phyloP scores from a whole-genome alignment of 2,888 invertebrate species.

The Acrobasis consociella region DNA sequence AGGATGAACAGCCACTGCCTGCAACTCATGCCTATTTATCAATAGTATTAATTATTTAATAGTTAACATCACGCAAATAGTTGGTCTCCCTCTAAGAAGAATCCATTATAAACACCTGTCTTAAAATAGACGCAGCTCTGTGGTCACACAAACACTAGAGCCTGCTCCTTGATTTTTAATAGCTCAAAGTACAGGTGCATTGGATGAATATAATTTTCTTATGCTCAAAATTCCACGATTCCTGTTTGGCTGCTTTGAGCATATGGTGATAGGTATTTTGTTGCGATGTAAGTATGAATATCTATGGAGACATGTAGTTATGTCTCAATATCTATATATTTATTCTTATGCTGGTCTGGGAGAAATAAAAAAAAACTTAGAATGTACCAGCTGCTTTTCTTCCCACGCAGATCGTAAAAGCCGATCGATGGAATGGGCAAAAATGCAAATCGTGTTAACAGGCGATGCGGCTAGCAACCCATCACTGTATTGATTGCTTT shows the following conservation, averaged over 20 bases:
- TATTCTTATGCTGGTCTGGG: too few species aligned
- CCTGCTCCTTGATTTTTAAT: constrained; percentile 43
- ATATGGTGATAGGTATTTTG: not conserved
- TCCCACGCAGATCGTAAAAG: too few species aligned
- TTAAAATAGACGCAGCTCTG: constrained; percentile 52
- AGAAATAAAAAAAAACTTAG: too few species aligned
- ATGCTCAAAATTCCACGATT: constrained; percentile 17
- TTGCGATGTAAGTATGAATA: not conserved
- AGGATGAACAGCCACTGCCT: too few species aligned
- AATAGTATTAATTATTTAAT: too few species aligned
- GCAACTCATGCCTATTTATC: too few species aligned
- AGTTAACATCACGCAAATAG: constrained; percentile 9
- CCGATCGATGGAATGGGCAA: too few species aligned
- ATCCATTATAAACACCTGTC: constrained; percentile 51
- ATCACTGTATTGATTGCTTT: too few species aligned
- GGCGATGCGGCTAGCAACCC: too few species aligned
- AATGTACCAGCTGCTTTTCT: too few species aligned
- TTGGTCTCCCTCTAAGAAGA: constrained; percentile 40
- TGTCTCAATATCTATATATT: too few species aligned
- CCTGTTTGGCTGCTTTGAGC: constrained; percentile 1
- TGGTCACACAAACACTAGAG: constrained; percentile 41
- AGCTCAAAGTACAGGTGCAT: constrained; percentile 41
- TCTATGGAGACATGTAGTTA: not conserved
- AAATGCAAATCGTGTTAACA: too few species aligned
- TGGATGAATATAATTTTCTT: constrained; percentile 20